These are phyloP conservation scores for Volucella zonaria DNA, from an alignment of 2,888 invertebrate species.

Conservation along the genomic window DNA sequence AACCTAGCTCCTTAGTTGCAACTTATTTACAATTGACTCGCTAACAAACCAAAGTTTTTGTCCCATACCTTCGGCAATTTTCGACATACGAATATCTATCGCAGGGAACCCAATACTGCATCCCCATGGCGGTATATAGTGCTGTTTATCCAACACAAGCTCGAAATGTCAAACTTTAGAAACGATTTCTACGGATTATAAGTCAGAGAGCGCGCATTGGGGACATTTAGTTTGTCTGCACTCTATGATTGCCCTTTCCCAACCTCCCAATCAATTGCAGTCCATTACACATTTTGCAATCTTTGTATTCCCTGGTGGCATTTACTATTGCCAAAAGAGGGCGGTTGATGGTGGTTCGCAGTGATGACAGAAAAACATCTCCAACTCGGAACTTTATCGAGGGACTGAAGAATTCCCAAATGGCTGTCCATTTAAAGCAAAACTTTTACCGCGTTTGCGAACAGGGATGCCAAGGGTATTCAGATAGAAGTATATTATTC, in stretches of 20 bases:
- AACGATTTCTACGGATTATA: slow-evolving; percentile 68
- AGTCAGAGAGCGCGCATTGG: slow-evolving; percentile 61
- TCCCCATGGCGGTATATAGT: neutral
- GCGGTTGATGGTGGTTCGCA: no score
- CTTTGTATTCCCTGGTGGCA: slow-evolving; percentile 9
- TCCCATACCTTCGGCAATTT: neutral
- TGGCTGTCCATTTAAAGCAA: slow-evolving; percentile 38
- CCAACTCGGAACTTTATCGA: slow-evolving; percentile 33
- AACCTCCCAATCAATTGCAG: slow-evolving; percentile 78
- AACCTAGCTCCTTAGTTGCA: slow-evolving; percentile 36
- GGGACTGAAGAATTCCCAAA: slow-evolving; percentile 46
- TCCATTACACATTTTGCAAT: slow-evolving; percentile 77
- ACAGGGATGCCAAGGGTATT: slow-evolving; percentile 10
- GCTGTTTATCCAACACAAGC: slow-evolving; percentile 61
- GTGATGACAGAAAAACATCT: slow-evolving; percentile 6
- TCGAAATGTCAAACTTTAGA: slow-evolving; percentile 69
- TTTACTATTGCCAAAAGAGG: neutral
- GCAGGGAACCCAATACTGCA: slow-evolving; percentile 7
- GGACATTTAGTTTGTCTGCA: slow-evolving; percentile 68
- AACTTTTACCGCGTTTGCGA: slow-evolving; percentile 40
- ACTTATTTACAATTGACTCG: slow-evolving; percentile 69
- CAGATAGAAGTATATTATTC: no score
- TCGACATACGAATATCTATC: neutral
- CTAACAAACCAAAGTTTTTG: slow-evolving; percentile 60
- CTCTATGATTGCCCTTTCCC: slow-evolving; percentile 47